A percentile compares a stretch with the other conserved stretches of the same genome.
phyloP scores from a whole-genome alignment of 2,113 vertebrate genomes.

The Dipodomys merriami region DNA sequence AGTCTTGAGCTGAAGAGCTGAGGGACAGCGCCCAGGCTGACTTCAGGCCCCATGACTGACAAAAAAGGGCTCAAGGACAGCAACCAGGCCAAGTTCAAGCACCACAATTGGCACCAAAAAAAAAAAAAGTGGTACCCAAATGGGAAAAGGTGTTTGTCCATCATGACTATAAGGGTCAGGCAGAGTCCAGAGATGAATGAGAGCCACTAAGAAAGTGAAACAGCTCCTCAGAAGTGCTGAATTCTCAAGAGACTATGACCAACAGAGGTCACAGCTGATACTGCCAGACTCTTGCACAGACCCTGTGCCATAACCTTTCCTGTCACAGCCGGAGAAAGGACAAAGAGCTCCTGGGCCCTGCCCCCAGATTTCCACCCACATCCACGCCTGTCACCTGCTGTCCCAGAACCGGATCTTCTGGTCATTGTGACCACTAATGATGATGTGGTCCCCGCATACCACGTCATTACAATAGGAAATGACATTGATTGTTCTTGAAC shows the following conservation, averaged over 20 bases:
- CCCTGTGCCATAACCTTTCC: background rate
- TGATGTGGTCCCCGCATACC: slow-evolving; percentile 89
- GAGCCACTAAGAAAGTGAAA: background rate
- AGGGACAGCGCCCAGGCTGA: no score
- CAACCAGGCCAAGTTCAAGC: no score
- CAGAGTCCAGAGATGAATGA: background rate
- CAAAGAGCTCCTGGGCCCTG: background rate
- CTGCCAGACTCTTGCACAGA: background rate
- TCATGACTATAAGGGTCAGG: background rate
- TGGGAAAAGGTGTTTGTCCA: background rate
- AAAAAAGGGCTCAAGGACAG: no score
- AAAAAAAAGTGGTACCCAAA: background rate
- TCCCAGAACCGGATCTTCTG: slow-evolving; percentile 93
- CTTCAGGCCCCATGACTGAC: no score
- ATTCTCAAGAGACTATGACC: background rate
- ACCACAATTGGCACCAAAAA: no score
- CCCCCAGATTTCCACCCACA: background rate
- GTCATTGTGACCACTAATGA: slow-evolving; percentile 93
- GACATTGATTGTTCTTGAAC: slow-evolving; percentile 87
- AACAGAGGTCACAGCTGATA: background rate
- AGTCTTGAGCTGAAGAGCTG: no score
- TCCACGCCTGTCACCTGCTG: slow-evolving; percentile 86
- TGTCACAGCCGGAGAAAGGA: background rate
- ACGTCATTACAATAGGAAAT: slow-evolving; percentile 92
- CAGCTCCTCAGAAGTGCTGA: background rate